phyloP scores from a whole-genome alignment of 1,140 invertebrate species.

The Stegodyphus dumicola region DNA sequence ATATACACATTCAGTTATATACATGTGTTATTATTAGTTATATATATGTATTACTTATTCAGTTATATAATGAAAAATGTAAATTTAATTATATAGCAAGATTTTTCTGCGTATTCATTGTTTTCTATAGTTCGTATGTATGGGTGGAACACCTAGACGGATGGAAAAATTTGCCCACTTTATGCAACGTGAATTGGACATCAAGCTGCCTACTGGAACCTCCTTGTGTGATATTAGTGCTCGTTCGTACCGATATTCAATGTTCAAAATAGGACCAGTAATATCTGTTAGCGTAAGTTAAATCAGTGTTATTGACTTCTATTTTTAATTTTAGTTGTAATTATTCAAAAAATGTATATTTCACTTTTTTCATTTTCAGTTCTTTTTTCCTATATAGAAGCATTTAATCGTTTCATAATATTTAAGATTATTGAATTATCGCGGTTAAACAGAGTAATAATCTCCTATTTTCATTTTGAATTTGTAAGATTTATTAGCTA shows the following conservation, averaged over 20 bases:
- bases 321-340: too few species aligned
- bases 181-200: conserved; percentile 88
- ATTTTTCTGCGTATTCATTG: neutral
- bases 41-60: too few species aligned
- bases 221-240: conserved; percentile 89
- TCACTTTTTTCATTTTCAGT: too few species aligned
- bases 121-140: conserved; percentile 88
- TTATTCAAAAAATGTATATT: too few species aligned
- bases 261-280: conserved; percentile 98
- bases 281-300: conserved; percentile 88
- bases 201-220: conserved; percentile 88
- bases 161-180: conserved; percentile 94
- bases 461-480: too few species aligned
- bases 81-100: too few species aligned
- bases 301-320: too few species aligned
- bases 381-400: neutral
- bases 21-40: too few species aligned
- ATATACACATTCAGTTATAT: too few species aligned
- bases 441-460: too few species aligned
- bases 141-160: conserved; percentile 94
- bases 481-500: too few species aligned
- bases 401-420: neutral
- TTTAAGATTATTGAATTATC: neutral
- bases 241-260: conserved; percentile 92
- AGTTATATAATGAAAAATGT: too few species aligned